These are phyloP conservation scores for Battus philenor DNA, from an alignment of 1,140 invertebrate species.

Conservation along the genomic window DNA sequence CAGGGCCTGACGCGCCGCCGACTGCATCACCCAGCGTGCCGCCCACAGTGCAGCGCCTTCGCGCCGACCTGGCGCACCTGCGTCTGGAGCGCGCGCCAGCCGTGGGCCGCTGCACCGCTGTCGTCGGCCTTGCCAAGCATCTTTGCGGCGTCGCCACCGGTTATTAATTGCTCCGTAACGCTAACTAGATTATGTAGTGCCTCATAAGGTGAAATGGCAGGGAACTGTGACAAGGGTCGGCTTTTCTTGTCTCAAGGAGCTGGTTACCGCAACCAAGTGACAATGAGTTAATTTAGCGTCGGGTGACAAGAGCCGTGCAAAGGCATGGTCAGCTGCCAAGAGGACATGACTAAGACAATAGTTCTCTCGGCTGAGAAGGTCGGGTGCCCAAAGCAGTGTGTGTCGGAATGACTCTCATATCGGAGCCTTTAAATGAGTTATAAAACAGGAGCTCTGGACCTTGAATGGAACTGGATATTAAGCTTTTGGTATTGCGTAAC, in stretches of 20 bases:
- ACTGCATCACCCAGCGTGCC: no score
- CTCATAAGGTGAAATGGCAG: no score
- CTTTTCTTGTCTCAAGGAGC: no score
- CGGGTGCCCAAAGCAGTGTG: background rate
- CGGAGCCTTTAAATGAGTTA: background rate
- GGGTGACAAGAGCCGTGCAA: no score
- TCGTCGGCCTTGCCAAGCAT: conserved; percentile 90
- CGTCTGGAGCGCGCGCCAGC: conserved; percentile 77
- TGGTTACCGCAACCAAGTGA: no score
- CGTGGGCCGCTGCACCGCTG: conserved; percentile 32
- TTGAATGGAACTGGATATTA: background rate
- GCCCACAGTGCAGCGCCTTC: conserved; percentile 76
- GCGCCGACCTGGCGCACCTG: conserved; percentile 85
- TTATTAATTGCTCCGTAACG: no score
- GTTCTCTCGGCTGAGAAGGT: no score
- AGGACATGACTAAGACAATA: no score
- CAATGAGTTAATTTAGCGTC: no score
- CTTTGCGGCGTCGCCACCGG: conserved; percentile 90
- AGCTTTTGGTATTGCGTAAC: no score
- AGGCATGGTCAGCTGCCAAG: no score
- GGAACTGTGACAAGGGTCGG: background rate
- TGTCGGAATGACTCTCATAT: background rate
- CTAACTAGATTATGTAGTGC: no score
- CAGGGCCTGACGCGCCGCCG: background rate
- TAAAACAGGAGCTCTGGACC: background rate